A percentile compares a stretch with the other conserved stretches of the same genome.
Conservation (phyloP, 2,888 invertebrate species). For the Spialia ferax region DNA sequence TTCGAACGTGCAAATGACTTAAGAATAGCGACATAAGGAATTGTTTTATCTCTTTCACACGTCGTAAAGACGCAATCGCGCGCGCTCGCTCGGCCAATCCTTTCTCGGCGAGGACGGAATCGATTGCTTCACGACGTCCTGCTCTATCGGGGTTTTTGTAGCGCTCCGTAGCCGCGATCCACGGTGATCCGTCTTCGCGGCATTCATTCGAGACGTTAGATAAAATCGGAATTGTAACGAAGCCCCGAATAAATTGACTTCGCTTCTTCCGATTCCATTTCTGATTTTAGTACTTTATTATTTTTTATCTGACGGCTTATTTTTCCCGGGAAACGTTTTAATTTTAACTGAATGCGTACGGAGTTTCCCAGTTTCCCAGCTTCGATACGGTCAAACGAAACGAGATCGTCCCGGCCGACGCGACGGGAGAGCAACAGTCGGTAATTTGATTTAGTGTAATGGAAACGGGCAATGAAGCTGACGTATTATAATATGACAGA, state of each 20-base stretch:
- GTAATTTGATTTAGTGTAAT: slow-evolving; percentile 84
- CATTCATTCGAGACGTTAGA: slow-evolving; percentile 76
- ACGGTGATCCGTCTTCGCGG: slow-evolving; percentile 82
- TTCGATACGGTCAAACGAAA: too few species aligned
- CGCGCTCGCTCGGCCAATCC: slow-evolving; percentile 74
- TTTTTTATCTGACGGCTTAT: slow-evolving; percentile 62
- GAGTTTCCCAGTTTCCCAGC: slow-evolving; percentile 14
- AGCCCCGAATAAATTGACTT: slow-evolving; percentile 74
- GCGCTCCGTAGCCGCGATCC: slow-evolving; percentile 64
- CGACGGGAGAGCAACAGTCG: slow-evolving; percentile 57
- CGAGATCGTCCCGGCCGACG: slow-evolving; percentile 52
- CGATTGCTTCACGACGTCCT: slow-evolving; percentile 79
- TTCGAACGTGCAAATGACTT: slow-evolving; percentile 77
- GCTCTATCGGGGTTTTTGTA: slow-evolving; percentile 79
- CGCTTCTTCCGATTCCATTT: slow-evolving; percentile 69
- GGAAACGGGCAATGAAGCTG: slow-evolving; percentile 81
- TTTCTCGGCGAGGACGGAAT: slow-evolving; percentile 77
- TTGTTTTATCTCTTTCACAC: slow-evolving; percentile 85
- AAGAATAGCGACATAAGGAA: slow-evolving; percentile 86
- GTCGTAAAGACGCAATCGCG: slow-evolving; percentile 77
- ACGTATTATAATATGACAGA: slow-evolving; percentile 76
- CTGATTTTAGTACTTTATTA: slow-evolving; percentile 66
- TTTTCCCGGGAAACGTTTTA: slow-evolving; percentile 40
- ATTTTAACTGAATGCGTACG: neutral
- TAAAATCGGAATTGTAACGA: slow-evolving; percentile 78